These are phyloP conservation scores for Bombus turneri DNA, from an alignment of 1,140 invertebrate genomes.

Conservation along the genomic window DNA sequence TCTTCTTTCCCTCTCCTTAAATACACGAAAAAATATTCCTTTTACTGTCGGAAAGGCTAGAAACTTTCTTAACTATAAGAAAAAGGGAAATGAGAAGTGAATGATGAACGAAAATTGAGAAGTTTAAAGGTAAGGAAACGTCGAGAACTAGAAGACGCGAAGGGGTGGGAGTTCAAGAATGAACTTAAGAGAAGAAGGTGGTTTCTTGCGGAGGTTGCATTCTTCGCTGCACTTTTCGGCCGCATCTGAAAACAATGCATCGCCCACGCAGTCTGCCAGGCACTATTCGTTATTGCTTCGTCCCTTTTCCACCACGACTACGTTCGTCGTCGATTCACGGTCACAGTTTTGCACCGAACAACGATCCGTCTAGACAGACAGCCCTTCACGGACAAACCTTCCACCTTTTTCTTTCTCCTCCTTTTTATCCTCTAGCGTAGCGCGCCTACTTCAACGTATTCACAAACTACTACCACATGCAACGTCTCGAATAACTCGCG, in stretches of 20 bases:
- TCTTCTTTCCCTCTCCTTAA: not conserved
- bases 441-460: conserved; percentile 22
- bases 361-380: conserved; percentile 66
- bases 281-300: conserved; percentile 38
- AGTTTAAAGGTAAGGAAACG: not conserved
- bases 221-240: conserved; percentile 26
- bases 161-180: not conserved
- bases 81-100: not conserved
- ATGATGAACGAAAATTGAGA: not conserved
- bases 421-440: not conserved
- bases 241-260: conserved; percentile 45
- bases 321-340: conserved; percentile 50
- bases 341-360: conserved; percentile 52
- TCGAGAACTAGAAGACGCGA: not conserved
- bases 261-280: conserved; percentile 39
- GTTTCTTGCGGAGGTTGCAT: conserved; percentile 18
- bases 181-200: not conserved
- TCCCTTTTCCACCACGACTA: conserved; percentile 36
- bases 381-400: conserved; percentile 55
- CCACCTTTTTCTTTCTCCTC: conserved; percentile 49
- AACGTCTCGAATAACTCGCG: not conserved
- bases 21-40: not conserved
- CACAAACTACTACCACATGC: not conserved
- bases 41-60: not conserved
- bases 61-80: not conserved